A percentile compares a stretch with the other conserved stretches of the same genome.
Conservation (phyloP, 2,113 vertebrate genomes). For the Monopterus albus region DNA sequence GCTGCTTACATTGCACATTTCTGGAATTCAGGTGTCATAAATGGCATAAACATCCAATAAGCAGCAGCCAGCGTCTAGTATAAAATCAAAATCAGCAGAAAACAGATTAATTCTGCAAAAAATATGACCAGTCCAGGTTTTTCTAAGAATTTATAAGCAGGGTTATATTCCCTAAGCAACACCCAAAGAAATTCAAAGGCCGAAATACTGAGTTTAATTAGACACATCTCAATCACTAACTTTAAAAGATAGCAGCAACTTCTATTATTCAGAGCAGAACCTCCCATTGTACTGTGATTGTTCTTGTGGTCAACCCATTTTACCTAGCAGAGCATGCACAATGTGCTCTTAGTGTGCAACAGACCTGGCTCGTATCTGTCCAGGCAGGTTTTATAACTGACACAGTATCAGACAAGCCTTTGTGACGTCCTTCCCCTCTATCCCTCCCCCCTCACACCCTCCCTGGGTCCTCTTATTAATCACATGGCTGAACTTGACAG, state of each 20-base stretch:
- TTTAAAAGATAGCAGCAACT: neutral
- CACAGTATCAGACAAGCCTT: conserved; percentile 70
- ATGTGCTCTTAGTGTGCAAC: conserved; percentile 36
- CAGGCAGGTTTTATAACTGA: conserved; percentile 76
- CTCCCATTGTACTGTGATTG: conserved; percentile 1
- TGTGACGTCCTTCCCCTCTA: conserved; percentile 55
- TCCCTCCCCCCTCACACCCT: conserved; percentile 37
- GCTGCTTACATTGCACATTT: neutral
- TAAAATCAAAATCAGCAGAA: neutral
- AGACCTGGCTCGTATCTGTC: conserved; percentile 62
- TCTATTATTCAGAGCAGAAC: conserved; percentile 21
- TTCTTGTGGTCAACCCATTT: conserved; percentile 34
- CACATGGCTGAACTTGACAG: conserved; percentile 80
- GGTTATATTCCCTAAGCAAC: neutral
- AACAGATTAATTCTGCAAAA: neutral
- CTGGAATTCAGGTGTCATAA: neutral
- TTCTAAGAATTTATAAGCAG: neutral
- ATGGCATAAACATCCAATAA: neutral
- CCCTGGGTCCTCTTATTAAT: conserved; percentile 67
- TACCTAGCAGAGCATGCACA: conserved; percentile 45
- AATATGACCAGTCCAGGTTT: neutral
- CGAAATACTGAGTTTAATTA: conserved; percentile 42
- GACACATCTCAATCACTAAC: conserved; percentile 13
- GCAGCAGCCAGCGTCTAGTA: too few relatives aligned
- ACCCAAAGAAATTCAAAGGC: neutral